Evolutionary conservation across 1,140 invertebrate genomes (phyloP), one percentile per base, ranked within the genome.

Genomic region (Hermetia illucens): DNA sequence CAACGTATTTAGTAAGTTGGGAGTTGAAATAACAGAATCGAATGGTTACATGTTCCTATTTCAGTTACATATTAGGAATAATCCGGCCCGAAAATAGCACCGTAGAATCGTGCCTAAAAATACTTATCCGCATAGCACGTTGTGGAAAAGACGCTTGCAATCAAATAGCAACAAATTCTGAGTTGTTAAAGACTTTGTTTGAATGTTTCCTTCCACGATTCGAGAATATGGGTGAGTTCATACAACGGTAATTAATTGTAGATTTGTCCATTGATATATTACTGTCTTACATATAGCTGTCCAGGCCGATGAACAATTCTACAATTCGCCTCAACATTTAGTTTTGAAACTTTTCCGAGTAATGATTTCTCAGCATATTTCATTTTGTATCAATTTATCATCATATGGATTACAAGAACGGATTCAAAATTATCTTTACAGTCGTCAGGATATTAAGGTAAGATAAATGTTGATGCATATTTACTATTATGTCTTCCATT

Each of bases 1-100:
- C 63, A 75, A 37, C 69, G 75, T 54, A 70, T 78, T 22, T 74
- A 62, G 70, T 82, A 56, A 46, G 45, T 22, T 27, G 17, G 31
- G 8, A 33, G 17, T 33, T 33, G 31, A 13, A 33, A 9, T 8
- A 33, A 6, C 6, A 16, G 17, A 33, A 33, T 33, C 6, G 17
- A 33, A 15, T 8, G 8, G 31, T 33, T 33, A 8, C 34, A 25
- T 33, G 2, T 18, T 30, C 21, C 24, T 20, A 13, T 59, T 63
- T 42, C 30, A 79, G 77, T 36, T 86, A 81, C 45, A 77, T 85
- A 44, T 51, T 85, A 12, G 71, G 64, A 36, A 67, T 66, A 36
- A 59, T 82, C 17, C 69, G 69, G 49, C 77, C 77, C 16, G 65
- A 73, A 34, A 66, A 74, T 22, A 67, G 72, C 49, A 76, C 71